Evolutionary conservation across 2,888 invertebrate species (phyloP).

Genomic region (Frankliniella intonsa): DNA sequence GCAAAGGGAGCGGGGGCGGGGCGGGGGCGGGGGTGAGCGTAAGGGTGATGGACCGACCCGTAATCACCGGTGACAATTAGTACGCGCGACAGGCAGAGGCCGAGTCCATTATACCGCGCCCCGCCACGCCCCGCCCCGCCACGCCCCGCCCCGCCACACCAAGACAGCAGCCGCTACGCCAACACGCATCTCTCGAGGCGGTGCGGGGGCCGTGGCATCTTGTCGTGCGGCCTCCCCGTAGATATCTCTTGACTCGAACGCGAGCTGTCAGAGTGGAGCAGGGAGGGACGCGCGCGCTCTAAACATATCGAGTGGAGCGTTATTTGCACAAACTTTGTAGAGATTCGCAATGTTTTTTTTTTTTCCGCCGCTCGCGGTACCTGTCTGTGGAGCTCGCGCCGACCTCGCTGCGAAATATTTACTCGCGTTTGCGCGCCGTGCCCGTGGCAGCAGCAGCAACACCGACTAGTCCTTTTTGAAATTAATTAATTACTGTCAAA

Average conservation of each 20-base stretch:
- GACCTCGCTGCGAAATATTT: too few relatives aligned
- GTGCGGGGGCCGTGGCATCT: background rate
- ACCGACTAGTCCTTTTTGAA: background rate
- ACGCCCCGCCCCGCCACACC: too few relatives aligned
- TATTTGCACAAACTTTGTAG: too few relatives aligned
- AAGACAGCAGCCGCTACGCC: background rate
- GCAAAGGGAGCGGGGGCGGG: background rate
- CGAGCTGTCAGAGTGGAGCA: too few relatives aligned
- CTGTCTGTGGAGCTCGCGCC: too few relatives aligned
- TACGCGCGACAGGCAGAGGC: background rate
- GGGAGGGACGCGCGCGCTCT: too few relatives aligned
- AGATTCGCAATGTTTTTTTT: too few relatives aligned
- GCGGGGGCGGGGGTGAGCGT: background rate
- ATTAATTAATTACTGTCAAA: background rate
- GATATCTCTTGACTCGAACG: background rate
- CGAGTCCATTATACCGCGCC: background rate
- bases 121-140: too few relatives aligned
- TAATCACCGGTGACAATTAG: background rate
- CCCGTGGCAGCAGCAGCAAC: background rate
- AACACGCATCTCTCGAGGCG: background rate
- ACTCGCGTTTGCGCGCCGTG: too few relatives aligned
- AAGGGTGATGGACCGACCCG: background rate
- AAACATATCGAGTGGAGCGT: too few relatives aligned
- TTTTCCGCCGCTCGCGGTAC: too few relatives aligned
- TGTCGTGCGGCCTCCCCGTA: background rate